phyloP scores from a whole-genome alignment of 2,113 vertebrate genomes.

The Smithornis capensis region DNA sequence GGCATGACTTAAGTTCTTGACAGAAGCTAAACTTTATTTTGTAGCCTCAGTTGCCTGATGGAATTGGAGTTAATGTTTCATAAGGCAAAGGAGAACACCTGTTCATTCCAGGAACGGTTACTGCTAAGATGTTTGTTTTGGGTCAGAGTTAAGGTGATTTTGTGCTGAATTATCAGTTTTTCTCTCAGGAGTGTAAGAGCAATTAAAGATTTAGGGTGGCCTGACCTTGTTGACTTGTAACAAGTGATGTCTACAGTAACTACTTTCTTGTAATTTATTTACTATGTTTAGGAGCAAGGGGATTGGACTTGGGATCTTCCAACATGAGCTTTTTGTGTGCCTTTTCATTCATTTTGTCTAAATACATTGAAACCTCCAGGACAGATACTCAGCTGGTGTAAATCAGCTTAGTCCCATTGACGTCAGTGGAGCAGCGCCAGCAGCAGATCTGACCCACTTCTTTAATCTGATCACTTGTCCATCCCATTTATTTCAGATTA shows the following conservation, averaged over 20 bases:
- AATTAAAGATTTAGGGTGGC: constrained; percentile 21
- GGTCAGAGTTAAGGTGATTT: constrained; percentile 11
- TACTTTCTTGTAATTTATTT: constrained; percentile 20
- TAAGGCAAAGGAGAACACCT: not conserved
- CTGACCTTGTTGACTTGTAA: constrained; percentile 8
- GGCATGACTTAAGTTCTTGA: not conserved
- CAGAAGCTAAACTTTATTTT: constrained; percentile 8
- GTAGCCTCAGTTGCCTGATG: not conserved
- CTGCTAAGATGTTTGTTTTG: constrained; percentile 19
- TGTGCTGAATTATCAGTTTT: constrained; percentile 32
- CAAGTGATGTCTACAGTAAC: not conserved
- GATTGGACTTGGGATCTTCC: not conserved
- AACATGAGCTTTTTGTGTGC: not conserved
- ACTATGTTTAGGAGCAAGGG: not conserved
- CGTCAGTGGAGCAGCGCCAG: constrained; percentile 32
- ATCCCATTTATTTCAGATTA: constrained; percentile 57
- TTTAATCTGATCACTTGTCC: constrained; percentile 63
- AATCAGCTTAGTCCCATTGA: constrained; percentile 61
- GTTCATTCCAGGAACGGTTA: not conserved
- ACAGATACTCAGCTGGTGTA: constrained; percentile 40
- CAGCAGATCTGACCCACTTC: constrained; percentile 48
- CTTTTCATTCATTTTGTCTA: constrained; percentile 40
- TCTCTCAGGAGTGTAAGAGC: not conserved
- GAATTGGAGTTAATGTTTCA: constrained; percentile 39
- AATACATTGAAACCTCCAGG: constrained; percentile 2